Base-by-base conservation (phyloP, 2,113 vertebrate genomes). In the Cephalopholis sonnerati region DNA sequence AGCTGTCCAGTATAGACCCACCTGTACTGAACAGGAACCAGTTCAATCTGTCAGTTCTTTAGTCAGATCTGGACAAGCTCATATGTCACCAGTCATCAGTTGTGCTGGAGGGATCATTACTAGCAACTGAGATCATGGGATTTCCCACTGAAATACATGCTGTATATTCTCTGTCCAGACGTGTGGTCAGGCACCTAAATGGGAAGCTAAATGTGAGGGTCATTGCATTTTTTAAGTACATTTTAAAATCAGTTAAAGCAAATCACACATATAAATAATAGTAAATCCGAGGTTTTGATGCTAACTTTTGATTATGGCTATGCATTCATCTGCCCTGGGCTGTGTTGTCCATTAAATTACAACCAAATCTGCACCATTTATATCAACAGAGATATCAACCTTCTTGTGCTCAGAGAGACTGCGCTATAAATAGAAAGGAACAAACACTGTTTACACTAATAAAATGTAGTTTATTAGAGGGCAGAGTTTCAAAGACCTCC, bases 1-100 rank as follows among this genome's bases (percentile, higher is more conserved):
- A 92, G 89, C 90, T 92, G 87, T 87, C 84, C 65, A 36, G 44
- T 80, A 61, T 27, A 51, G 81, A 82, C 89, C 87, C 89, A 93
- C 91, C 92, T 91, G 87, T 77, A 89, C 86, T 67, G 55, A 86
- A 69, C 76, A 77, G 41, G 39, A 81, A n/a, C 46, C 72, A 62
- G 77, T 69, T 86, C 80, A 84, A 82, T 88, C 85, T 68, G 73
- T 80, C 79, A 12, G 51, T 3, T 75, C 51, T 32, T 77, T 50
- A 58, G 36, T 54, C 62, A 73, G 68, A 69, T 65, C 66, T 61
- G 36, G 66, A 74, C 81, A 54, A 24, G 69, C 72, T 81, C 85
- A 58, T 39, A 18, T 67, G 87, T 80, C 84, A 68, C 16, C n/a
- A 11, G 22, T 59, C 27, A 24, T 77, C 44, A 61, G 46, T 62